Conservation (phyloP, 1,140 invertebrate genomes). For the Brachystomella parvula region DNA sequence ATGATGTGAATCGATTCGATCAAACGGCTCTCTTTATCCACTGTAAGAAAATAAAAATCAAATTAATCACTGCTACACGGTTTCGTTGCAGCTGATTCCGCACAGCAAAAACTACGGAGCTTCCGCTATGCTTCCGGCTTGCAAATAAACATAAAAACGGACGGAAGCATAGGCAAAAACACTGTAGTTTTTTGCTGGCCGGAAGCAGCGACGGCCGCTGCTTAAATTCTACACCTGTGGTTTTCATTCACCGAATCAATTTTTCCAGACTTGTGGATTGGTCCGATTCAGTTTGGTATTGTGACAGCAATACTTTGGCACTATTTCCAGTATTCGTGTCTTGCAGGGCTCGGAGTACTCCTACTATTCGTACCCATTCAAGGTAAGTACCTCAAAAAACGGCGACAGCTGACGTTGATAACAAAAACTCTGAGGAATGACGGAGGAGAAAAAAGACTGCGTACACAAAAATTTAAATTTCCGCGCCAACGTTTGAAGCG, state of each 20-base stretch:
- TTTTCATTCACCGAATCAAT: slow-evolving; percentile 56
- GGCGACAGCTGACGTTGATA: not conserved
- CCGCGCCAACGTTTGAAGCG: no score
- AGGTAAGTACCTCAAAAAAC: slow-evolving; percentile 47
- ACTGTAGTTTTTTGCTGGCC: slow-evolving; percentile 50
- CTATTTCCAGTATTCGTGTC: slow-evolving; percentile 61
- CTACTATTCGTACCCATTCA: slow-evolving; percentile 75
- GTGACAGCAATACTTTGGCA: slow-evolving; percentile 67
- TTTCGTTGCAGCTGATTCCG: slow-evolving; percentile 61
- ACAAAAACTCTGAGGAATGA: no score
- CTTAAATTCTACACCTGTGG: slow-evolving; percentile 69
- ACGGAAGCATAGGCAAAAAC: not conserved
- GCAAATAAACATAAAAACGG: slow-evolving; percentile 53
- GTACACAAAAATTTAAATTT: not conserved
- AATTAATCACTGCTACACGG: slow-evolving; percentile 68
- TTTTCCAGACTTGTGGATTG: slow-evolving; percentile 69
- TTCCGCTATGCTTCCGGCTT: slow-evolving; percentile 71
- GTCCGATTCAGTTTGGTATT: slow-evolving; percentile 67
- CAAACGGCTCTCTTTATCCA: slow-evolving; percentile 47
- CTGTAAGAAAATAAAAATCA: slow-evolving; percentile 67
- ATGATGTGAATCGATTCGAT: slow-evolving; percentile 44
- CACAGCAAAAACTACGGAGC: slow-evolving; percentile 63
- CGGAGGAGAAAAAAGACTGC: no score
- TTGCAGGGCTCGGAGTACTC: slow-evolving; percentile 68
- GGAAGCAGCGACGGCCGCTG: slow-evolving; percentile 61